Evolutionary conservation across 2,113 vertebrate species (phyloP), one percentile per base, ranked within the genome.

Genomic region (Aythya baeri): DNA sequence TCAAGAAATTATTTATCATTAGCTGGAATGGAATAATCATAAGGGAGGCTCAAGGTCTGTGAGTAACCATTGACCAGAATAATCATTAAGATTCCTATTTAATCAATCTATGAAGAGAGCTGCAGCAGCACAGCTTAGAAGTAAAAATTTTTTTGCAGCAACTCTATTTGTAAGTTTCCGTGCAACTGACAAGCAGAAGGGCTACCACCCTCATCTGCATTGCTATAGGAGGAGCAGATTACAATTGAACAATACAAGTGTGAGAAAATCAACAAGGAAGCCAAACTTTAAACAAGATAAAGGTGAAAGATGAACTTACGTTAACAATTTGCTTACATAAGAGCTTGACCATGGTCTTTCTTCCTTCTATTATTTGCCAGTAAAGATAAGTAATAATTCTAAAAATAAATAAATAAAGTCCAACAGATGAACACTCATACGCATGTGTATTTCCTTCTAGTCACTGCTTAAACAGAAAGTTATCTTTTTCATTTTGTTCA

Each of bases 311-410:
- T 44, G 88, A 81, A 98, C 99, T 99, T 97, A 99, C 99, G n/a
- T 99, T 99, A 20, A 95, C 58, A 67, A 99, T 99, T 93, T 99
- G 99, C 78, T 98, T 89, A 32, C 17, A 96, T 58, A 99, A 97
- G 15, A 96, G 95, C 86, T 74, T 86, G 75, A 97, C 98, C 93
- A 98, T 98, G 43, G 97, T 94, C 97, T 98, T 99, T 93, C 98
- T 98, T 85, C 98, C 99, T 86, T 98, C 94, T 92, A 97, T 97
- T 92, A 99, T 97, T 98, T 99, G 97, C 98, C 98, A 99, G 96
- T 99, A 98, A 90, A 99, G 89, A 84, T 99, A 99, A 67, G 97
- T 98, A 88, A 99, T 72, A 82, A 99, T 96, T 67, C 99, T 99
- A 92, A 78, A 71, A 66, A 66, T 41, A 41, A 70, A 90, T 57